Base-by-base conservation (phyloP, 2,888 invertebrate genomes). In the Tipula lateralis region DNA sequence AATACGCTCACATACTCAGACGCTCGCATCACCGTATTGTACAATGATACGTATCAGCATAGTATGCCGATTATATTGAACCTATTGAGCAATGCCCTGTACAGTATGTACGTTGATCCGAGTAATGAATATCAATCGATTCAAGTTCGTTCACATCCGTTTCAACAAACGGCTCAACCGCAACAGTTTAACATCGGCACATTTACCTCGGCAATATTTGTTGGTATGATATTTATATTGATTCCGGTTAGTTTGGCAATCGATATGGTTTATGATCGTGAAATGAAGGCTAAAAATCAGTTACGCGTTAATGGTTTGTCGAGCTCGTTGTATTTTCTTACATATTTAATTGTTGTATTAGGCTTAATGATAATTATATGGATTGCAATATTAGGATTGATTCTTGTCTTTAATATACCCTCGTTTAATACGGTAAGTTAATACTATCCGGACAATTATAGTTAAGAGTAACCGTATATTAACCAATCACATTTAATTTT, bases 271-370 rank as follows among this genome's bases (percentile, higher is more conserved):
- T 94, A 95, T 88, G 96, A 96, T 89, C 91, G 96, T 88, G 95
- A 96, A 96, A 94, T 94, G 85, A 95, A 94, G 91, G 94, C 95
- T 0, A 94, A 95, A 88, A 96, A 96, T 89, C 96, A 96, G 88
- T 91, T 96, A 36, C 92, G 96, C 16, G 95, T 96, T 19, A 95
- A 96, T 88, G 96, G 96, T 0, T 90, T 96, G 19, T 93, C 94
- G 0, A 94, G 94, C 90, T 91, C 91, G 87, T 92, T 95, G 92
- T 95, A 95, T 89, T 95, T 95, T 89, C 89, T 93, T 12, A 94
- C 95, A 0, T 95, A 95, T 88, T 94, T 95, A 88, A 92, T 94
- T 29, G 94, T 96, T 7, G 91, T 96, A 83, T 92, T 93, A 83
- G 92, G 92, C 36, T 91, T 95, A 86, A 94, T 95, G 93, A 87